Conservation (phyloP, 2,888 invertebrate species). For the Automeris io region DNA sequence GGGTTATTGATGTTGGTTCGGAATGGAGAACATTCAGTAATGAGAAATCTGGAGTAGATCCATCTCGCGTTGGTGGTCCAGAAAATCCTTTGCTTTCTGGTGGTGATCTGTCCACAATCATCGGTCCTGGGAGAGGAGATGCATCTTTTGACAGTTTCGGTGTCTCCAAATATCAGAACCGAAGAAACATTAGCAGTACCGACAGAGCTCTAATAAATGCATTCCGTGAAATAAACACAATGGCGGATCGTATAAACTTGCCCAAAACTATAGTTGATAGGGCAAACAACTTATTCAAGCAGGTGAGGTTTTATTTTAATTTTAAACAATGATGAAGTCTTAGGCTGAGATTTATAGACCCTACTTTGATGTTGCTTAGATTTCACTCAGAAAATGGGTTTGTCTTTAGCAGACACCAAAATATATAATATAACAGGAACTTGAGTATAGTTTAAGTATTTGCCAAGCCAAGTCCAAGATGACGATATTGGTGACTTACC, state of each 20-base stretch:
- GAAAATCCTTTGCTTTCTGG: conserved; percentile 98
- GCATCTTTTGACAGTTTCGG: conserved; percentile 94
- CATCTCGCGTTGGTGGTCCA: conserved; percentile 99
- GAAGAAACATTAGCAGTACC: conserved; percentile 91
- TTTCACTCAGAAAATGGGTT: no score
- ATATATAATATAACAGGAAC: no score
- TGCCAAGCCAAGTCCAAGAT: no score
- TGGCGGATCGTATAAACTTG: conserved; percentile 98
- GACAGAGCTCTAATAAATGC: conserved; percentile 97
- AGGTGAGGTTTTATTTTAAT: conserved; percentile 70
- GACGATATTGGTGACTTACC: no score
- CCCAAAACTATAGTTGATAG: conserved; percentile 98
- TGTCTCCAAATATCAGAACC: conserved; percentile 84
- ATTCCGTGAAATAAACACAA: conserved; percentile 96
- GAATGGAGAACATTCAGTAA: conserved; percentile 99
- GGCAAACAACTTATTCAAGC: conserved; percentile 97
- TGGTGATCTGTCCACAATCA: conserved; percentile 97
- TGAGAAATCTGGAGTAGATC: conserved; percentile 97
- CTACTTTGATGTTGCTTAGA: no score
- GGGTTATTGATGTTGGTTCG: conserved; percentile 99
- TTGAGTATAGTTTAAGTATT: no score
- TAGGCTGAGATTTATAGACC: no score
- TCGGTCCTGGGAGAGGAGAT: conserved; percentile 85
- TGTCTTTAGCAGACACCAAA: no score
- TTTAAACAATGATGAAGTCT: no score